Conservation (phyloP, 1,140 invertebrate genomes). For the Diabrotica undecimpunctata region DNA sequence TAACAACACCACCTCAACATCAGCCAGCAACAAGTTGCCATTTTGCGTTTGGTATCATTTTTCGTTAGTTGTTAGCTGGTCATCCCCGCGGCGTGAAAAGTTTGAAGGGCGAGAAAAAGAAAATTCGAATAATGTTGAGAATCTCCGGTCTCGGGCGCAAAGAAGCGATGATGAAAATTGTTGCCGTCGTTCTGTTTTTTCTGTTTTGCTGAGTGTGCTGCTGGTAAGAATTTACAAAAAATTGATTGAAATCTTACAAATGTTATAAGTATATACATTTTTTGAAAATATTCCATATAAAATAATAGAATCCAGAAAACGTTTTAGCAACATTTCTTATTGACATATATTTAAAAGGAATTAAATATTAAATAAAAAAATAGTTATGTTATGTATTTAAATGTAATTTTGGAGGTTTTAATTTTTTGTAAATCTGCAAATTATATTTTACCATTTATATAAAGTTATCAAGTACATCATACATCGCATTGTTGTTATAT, state of each 20-base stretch:
- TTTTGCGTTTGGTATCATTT: slow-evolving; percentile 20
- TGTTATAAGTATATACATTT: too few species aligned
- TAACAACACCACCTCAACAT: slow-evolving; percentile 3
- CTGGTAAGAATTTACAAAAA: slow-evolving; percentile 38
- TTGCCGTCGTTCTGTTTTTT: slow-evolving; percentile 31
- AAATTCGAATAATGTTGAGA: slow-evolving; percentile 22
- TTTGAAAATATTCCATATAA: too few species aligned
- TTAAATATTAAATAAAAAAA: too few species aligned
- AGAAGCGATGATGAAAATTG: slow-evolving; percentile 11
- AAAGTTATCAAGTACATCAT: too few species aligned
- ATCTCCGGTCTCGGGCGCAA: slow-evolving; percentile 18
- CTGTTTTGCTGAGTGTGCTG: slow-evolving; percentile 40
- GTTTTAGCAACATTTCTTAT: too few species aligned
- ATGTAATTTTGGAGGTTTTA: too few species aligned
- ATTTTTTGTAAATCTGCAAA: too few species aligned
- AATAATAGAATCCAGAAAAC: too few species aligned
- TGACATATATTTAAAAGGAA: too few species aligned
- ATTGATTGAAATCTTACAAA: neutral
- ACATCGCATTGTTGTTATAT: too few species aligned
- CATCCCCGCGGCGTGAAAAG: slow-evolving; percentile 17
- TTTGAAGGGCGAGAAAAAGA: neutral
- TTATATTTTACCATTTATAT: too few species aligned
- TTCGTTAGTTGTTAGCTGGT: slow-evolving; percentile 5
- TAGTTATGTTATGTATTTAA: too few species aligned
- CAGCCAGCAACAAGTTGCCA: slow-evolving; percentile 17